Evolutionary conservation across 2,888 invertebrate genomes (phyloP).

Genomic region (Apoda limacodes): DNA sequence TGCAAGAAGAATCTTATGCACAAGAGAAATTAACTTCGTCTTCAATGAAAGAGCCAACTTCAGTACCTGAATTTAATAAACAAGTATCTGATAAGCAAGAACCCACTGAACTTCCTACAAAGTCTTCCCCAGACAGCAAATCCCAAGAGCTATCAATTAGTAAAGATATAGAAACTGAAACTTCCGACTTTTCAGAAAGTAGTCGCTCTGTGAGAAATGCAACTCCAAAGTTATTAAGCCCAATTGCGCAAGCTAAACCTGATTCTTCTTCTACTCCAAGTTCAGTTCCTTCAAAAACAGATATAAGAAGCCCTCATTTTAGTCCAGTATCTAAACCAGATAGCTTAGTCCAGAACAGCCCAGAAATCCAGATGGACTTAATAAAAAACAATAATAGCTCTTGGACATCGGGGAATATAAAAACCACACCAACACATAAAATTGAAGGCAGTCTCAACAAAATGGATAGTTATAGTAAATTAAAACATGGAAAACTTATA

Average conservation of each 20-base stretch:
- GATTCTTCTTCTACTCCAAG: conserved; percentile 59
- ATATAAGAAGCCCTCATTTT: conserved; percentile 51
- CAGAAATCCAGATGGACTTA: conserved; percentile 45
- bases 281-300: conserved; percentile 42
- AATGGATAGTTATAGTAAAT: conserved; percentile 49
- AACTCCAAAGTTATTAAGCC: conserved; percentile 49
- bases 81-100: conserved; percentile 27
- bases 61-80: conserved; percentile 34
- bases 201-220: conserved; percentile 27
- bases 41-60: conserved; percentile 54
- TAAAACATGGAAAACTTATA: conserved; percentile 49
- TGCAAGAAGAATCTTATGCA: conserved; percentile 31
- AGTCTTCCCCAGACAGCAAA: conserved; percentile 41
- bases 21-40: conserved; percentile 37
- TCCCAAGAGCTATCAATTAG: conserved; percentile 26
- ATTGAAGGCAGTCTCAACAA: conserved; percentile 60
- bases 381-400: conserved; percentile 42
- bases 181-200: conserved; percentile 30
- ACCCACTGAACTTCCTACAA: conserved; percentile 24
- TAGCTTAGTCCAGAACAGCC: conserved; percentile 58
- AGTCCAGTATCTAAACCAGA: conserved; percentile 60
- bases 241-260: conserved; percentile 47
- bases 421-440: conserved; percentile 55
- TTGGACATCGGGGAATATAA: conserved; percentile 55
- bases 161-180: conserved; percentile 8